Evolutionary conservation across 2,797 vertebrate genomes (phyloP).

Genomic region (Muraenolepis orangiensis): DNA sequence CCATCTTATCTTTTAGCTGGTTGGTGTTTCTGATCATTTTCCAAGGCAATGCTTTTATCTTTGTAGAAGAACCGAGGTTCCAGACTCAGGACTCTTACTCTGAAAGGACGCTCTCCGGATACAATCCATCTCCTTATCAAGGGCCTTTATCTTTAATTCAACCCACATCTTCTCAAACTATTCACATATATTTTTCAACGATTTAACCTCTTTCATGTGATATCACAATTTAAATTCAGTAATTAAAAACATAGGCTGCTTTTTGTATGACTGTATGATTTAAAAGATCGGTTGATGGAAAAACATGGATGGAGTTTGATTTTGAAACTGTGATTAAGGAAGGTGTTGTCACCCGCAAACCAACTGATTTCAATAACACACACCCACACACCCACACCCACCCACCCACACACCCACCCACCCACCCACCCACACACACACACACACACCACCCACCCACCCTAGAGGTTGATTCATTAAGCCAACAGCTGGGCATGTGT

Average conservation of each 20-base stretch:
- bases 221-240: not conserved
- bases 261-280: not conserved
- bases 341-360: not conserved
- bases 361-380: not conserved
- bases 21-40: not conserved
- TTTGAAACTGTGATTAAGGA: not conserved
- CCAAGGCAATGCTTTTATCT: too few species aligned
- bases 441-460: not conserved
- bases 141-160: too few species aligned
- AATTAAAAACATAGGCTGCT: not conserved
- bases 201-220: not conserved
- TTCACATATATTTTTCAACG: not conserved
- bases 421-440: constrained; percentile 1
- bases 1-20: not conserved
- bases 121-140: too few species aligned
- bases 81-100: too few species aligned
- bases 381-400: too few species aligned
- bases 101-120: too few species aligned
- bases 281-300: not conserved
- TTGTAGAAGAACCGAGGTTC: too few species aligned
- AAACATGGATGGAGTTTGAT: not conserved
- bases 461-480: not conserved
- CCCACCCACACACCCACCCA: not conserved
- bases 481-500: not conserved
- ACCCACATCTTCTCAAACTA: too few species aligned